Evolutionary conservation across 2,797 vertebrate species (phyloP), one percentile per base, ranked within the genome.

Genomic region (Fistularia tabacaria): DNA sequence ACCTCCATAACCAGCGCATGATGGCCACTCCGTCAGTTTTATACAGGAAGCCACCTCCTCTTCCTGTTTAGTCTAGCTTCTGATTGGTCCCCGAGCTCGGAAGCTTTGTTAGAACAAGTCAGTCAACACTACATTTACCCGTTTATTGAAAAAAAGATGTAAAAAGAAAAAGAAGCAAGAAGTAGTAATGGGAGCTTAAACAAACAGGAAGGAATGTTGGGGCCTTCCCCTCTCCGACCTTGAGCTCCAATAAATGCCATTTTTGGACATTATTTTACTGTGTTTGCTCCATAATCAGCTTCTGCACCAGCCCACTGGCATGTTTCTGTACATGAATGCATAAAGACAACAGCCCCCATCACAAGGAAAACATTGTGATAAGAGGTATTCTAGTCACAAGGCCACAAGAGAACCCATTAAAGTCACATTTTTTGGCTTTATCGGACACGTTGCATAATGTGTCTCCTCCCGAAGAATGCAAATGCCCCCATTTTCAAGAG

Each of bases 1-100:
- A 8, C 10, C 41, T 42, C 41, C 25, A 25, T 42, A 11, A 11
- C 49, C 38, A 38, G 49, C 14, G 36, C 42, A 41, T 62, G 15
- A 65, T 9, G 4, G 50, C 12, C 50, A 53, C 53, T 64, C 51
- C 51, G 66, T 64, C 44, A 47, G 53, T 55, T 53, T 55, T 14
- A 66, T n/a, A 71, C 86, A 90, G 90, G 90, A 91, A 90, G 78
- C 76, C 57, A 9, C 81, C 77, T 76, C 86, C 73, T 81, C 83
- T 89, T 92, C 91, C 90, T 92, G 90, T 90, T 92, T 90, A 86
- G 90, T 86, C 88, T 91, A 66, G 64, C 49, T 68, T 79, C 62
- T 88, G 81, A 89, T 86, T 88, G 82, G 73, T 62, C 76, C 47
- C 66, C 48, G 49, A 46, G 63, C 62, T 61, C 1, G 3, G 40